Evolutionary conservation across 2,113 vertebrate genomes (phyloP).

Genomic region (Strigops habroptila): DNA sequence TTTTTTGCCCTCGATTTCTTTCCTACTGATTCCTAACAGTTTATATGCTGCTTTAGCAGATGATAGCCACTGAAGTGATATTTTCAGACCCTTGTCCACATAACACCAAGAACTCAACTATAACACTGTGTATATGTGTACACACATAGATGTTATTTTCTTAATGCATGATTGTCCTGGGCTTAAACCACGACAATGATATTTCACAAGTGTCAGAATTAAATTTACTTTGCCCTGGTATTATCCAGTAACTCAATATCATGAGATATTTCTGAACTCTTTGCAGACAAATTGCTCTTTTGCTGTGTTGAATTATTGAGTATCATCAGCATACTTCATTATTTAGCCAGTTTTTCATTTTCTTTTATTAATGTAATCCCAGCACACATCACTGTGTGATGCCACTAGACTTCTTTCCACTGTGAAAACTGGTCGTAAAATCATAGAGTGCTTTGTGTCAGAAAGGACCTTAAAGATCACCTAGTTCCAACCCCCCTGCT

Average conservation of each 20-base stretch:
- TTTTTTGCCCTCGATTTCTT: background rate
- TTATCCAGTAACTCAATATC: background rate
- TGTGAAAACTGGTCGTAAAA: background rate
- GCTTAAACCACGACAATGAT: background rate
- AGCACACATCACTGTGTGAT: background rate
- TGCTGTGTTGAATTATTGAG: constrained; percentile 30
- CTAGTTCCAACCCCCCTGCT: background rate
- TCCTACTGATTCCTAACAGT: background rate
- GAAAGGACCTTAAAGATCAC: background rate
- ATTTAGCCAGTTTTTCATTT: background rate
- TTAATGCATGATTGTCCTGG: background rate
- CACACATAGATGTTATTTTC: background rate
- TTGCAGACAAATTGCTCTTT: constrained; percentile 16
- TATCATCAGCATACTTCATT: background rate
- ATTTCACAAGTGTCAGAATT: background rate
- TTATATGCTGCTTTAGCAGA: background rate
- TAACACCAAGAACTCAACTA: background rate
- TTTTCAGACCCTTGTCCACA: background rate
- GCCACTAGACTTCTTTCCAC: background rate
- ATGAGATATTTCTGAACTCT: background rate
- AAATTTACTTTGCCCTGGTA: constrained; percentile 2
- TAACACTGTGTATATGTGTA: background rate
- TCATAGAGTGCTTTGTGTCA: background rate
- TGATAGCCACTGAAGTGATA: background rate
- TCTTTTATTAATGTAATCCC: background rate